Percentiles rank a stretch among this genome's conserved stretches.
Evolutionary conservation across 2,113 vertebrate species (phyloP).

Genomic region (Apodemus speciosus): DNA sequence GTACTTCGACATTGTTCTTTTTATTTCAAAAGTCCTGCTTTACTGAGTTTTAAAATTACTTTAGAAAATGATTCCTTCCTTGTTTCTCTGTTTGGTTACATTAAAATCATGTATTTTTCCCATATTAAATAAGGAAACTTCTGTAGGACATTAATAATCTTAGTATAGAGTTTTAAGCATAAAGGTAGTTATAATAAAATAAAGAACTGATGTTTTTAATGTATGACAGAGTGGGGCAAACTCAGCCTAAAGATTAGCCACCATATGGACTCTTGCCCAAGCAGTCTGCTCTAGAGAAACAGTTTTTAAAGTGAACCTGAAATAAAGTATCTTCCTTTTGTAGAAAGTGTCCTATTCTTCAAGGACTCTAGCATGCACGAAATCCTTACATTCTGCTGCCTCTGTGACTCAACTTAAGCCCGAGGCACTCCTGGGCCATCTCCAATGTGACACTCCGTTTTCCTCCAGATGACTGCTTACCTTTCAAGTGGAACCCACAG

Average conservation of each 20-base stretch:
- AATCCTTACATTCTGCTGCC: background rate
- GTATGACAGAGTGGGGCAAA: background rate
- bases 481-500: conserved; percentile 15
- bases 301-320: background rate
- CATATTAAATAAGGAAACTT: background rate
- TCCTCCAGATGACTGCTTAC: background rate
- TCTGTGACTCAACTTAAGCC: background rate
- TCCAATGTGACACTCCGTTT: background rate
- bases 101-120: background rate
- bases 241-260: background rate
- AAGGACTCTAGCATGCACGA: background rate
- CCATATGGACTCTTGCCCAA: background rate
- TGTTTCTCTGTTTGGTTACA: background rate
- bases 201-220: background rate
- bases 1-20: background rate
- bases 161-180: background rate
- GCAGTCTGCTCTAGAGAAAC: background rate
- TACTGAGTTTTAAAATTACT: background rate
- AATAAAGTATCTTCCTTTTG: background rate
- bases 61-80: background rate
- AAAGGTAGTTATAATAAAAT: background rate
- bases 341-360: background rate
- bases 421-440: background rate
- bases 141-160: background rate
- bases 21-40: background rate